Conservation (phyloP, 2,113 vertebrate species). For the Illadopsis cleaveri region DNA sequence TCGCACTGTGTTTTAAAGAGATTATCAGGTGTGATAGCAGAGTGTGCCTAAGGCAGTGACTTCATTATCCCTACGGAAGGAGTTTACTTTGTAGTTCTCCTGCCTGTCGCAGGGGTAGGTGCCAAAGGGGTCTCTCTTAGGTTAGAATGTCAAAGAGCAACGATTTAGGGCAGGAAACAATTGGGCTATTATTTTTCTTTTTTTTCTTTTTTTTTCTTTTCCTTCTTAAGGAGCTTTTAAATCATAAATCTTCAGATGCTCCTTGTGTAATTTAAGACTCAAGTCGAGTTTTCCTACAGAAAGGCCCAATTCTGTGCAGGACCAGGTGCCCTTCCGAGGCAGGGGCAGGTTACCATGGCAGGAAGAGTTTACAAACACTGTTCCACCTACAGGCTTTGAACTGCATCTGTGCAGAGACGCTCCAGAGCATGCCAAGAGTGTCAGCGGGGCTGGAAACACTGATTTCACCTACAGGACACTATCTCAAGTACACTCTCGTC, state of each 20-base stretch:
- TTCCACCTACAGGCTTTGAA: constrained; percentile 48
- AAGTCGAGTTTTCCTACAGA: constrained; percentile 24
- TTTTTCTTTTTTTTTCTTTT: background rate
- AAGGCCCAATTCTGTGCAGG: background rate
- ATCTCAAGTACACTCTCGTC: constrained; percentile 17
- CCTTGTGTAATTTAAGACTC: constrained; percentile 17
- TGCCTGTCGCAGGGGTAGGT: constrained; percentile 44
- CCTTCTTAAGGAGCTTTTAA: constrained; percentile 43
- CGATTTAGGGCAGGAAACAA: constrained; percentile 65
- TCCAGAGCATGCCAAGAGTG: background rate
- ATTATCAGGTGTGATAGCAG: constrained; percentile 71
- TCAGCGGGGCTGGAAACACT: constrained; percentile 38
- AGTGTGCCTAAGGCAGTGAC: constrained; percentile 73
- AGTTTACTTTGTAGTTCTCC: constrained; percentile 64
- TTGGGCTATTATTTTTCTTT: constrained; percentile 26
- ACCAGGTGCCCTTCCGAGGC: background rate
- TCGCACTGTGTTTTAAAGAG: constrained; percentile 67
- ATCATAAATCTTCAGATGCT: constrained; percentile 50
- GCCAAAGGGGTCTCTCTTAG: constrained; percentile 60
- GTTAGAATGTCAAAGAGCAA: constrained; percentile 70
- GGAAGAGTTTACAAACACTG: constrained; percentile 48
- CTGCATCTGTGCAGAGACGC: background rate
- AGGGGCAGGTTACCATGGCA: constrained; percentile 16
- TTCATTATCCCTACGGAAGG: constrained; percentile 64
- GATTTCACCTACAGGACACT: constrained; percentile 52